phyloP scores from a whole-genome alignment of 2,113 vertebrate genomes.

The Aptenodytes forsteri region DNA sequence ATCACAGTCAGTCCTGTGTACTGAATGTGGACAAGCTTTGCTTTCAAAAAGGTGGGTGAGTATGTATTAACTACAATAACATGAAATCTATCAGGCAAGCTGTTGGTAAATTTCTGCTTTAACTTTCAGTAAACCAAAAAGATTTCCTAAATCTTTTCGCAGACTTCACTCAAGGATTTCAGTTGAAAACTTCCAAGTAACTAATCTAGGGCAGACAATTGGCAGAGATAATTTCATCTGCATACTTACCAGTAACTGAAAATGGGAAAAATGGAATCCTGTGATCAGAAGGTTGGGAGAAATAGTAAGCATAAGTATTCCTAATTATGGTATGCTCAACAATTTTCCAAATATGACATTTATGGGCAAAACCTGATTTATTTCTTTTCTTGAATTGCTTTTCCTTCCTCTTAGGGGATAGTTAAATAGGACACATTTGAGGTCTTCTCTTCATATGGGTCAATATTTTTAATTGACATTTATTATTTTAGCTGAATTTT shows the following conservation, averaged over 20 bases:
- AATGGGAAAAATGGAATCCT: not conserved
- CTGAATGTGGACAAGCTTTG: not conserved
- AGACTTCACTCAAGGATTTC: not conserved
- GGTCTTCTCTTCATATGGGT: not conserved
- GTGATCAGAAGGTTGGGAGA: not conserved
- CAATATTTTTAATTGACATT: not conserved
- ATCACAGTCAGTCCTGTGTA: not conserved
- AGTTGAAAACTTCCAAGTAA: not conserved
- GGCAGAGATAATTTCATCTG: not conserved
- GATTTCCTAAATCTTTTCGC: not conserved
- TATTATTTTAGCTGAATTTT: not conserved
- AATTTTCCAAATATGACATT: not conserved
- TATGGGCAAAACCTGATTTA: not conserved
- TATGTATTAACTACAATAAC: not conserved
- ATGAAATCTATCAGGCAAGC: not conserved
- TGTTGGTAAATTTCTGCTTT: not conserved
- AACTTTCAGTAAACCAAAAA: not conserved
- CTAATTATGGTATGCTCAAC: not conserved
- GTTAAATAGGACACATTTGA: not conserved
- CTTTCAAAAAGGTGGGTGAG: not conserved
- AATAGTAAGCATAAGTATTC: not conserved
- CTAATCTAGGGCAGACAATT: not conserved
- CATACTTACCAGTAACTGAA: not conserved
- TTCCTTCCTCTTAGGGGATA: not conserved
- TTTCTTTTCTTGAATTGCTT: not conserved